Base-by-base conservation (phyloP, 2,888 invertebrate genomes). In the Rotaria socialis region DNA sequence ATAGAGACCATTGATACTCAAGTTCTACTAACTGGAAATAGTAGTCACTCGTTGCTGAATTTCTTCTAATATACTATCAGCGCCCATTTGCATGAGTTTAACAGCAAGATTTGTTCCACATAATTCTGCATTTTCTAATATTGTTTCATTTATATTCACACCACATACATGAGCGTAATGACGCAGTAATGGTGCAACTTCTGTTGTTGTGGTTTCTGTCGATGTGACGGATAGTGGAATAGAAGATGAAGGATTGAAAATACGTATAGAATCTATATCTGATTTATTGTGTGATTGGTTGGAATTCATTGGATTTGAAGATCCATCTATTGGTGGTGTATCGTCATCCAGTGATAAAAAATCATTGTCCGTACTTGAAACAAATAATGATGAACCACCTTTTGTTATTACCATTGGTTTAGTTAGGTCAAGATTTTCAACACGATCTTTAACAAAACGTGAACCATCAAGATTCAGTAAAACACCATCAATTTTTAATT, bases 391-490 rank as follows among this genome's bases (percentile, higher is more conserved):
- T 22, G 86, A 75, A 27, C 75, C 56, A 56, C 22, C 19, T 19
- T 56, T 84, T 8, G 22, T 50, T 50, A 24, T 47, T 35, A 41
- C 22, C 47, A 85, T 50, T 80, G 80, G 43, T n/a, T 35, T 11
- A 80, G 80, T 80, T 80, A 80, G n/a, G n/a, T 80, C 80, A 5
- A 16, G 47, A n/a, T 80, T 47, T n/a, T 47, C 47, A 47, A 80
- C n/a, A 47, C 14, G 80, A 41, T 86, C 86, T 50, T 85, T 80
- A 80, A 86, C 85, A 55, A 80, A 41, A 27, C 24, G 52, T 22
- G 86, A 85, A 47, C 86, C 86, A 58, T 86, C 86, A 52, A 86
- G 47, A 58, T 86, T 43, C 22, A 86, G 74, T 50, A 86, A 75
- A 50, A 85, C 75, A 43, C 86, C 86, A 84, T 86, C 86, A 19